Percentiles rank a stretch among this genome's conserved stretches.
These are phyloP conservation scores for Campoplex capitator DNA, from an alignment of 2,888 invertebrate genomes.

Conservation along the genomic window DNA sequence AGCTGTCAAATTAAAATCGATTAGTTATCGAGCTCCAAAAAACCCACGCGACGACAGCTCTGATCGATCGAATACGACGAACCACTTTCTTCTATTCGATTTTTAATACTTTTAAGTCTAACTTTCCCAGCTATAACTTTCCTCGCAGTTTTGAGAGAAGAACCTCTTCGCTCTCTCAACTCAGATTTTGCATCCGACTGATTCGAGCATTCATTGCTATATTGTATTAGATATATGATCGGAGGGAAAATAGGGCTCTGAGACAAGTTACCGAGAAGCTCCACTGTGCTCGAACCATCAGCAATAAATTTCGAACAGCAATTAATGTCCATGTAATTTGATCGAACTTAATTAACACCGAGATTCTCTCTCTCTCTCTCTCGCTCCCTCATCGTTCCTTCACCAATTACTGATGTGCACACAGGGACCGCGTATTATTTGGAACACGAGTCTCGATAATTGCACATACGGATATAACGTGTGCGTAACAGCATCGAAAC, in stretches of 20 bases:
- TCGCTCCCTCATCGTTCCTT: background rate
- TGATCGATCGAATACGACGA: background rate
- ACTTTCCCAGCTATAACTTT: background rate
- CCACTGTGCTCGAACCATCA: background rate
- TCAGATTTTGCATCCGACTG: background rate
- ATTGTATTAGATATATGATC: background rate
- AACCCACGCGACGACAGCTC: background rate
- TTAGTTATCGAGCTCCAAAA: background rate
- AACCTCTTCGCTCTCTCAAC: background rate
- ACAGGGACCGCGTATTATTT: constrained; percentile 49
- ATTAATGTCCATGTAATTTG: constrained; percentile 48
- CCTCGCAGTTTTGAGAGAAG: background rate
- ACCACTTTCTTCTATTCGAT: background rate
- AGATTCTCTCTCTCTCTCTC: constrained; percentile 4
- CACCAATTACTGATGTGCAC: constrained; percentile 4
- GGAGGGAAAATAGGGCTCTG: background rate
- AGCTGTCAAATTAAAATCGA: constrained; percentile 81
- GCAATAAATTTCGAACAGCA: constrained; percentile 60
- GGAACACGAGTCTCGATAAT: constrained; percentile 55
- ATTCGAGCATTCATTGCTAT: too few species aligned
- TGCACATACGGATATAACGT: constrained; percentile 12
- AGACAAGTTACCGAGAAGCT: constrained; percentile 31
- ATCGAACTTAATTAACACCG: constrained; percentile 57
- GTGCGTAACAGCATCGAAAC: constrained; percentile 24
- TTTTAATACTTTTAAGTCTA: background rate